Conservation (phyloP, 2,113 vertebrate genomes). For the Heterocephalus glaber region DNA sequence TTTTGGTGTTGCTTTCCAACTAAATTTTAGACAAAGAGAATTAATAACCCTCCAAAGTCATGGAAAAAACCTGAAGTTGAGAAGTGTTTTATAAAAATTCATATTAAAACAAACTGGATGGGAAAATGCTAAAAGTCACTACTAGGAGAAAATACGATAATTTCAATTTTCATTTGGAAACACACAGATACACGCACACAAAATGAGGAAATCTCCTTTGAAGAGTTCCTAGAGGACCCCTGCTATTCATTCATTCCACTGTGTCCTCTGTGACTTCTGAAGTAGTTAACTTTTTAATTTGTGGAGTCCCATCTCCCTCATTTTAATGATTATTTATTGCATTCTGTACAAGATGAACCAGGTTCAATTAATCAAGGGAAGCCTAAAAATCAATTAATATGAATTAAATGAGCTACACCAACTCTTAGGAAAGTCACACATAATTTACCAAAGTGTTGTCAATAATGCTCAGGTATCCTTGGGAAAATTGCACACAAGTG, state of each 20-base stretch:
- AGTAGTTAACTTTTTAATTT: constrained; percentile 89
- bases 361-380: constrained; percentile 93
- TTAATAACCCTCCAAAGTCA: background rate
- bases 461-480: constrained; percentile 85
- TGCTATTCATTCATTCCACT: constrained; percentile 69
- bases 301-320: constrained; percentile 87
- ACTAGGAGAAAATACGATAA: background rate
- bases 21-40: constrained; percentile 25
- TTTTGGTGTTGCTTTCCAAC: background rate
- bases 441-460: constrained; percentile 93
- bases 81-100: background rate
- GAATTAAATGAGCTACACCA: constrained; percentile 95
- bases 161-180: background rate
- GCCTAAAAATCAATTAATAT: constrained; percentile 96
- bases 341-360: constrained; percentile 87
- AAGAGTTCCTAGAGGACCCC: background rate
- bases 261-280: constrained; percentile 89
- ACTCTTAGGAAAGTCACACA: constrained; percentile 91
- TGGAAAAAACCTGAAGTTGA: background rate
- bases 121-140: background rate
- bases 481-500: constrained; percentile 84
- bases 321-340: constrained; percentile 93
- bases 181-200: background rate
- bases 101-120: background rate
- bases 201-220: background rate